phyloP scores from a whole-genome alignment of 2,797 vertebrate species.

The Iguana delicatissima region DNA sequence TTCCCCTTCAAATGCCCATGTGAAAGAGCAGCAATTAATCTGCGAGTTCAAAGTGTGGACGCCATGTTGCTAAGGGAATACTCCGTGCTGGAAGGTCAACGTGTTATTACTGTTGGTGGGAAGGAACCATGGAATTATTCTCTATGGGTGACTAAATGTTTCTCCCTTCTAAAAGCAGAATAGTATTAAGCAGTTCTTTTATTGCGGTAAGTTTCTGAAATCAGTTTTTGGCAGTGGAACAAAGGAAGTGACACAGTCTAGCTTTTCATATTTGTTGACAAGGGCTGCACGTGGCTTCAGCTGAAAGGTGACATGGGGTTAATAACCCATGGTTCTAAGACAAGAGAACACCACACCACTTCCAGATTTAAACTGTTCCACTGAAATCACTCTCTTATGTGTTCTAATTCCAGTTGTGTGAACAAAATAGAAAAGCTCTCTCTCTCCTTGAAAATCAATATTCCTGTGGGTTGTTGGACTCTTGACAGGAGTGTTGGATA shows the following conservation, averaged over 20 bases:
- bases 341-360: not conserved
- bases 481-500: not conserved
- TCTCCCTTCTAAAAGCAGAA: not conserved
- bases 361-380: not conserved
- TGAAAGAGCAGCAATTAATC: constrained; percentile 46
- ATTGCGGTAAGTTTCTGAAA: constrained; percentile 1
- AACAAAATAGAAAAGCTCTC: not conserved
- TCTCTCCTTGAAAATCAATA: not conserved
- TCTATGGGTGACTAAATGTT: not conserved
- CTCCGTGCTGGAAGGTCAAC: constrained; percentile 7
- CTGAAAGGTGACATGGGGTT: not conserved
- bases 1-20: constrained; percentile 40
- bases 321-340: not conserved
- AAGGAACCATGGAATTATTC: constrained; percentile 1
- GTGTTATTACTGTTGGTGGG: not conserved
- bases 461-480: not conserved
- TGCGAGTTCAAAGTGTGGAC: constrained; percentile 38
- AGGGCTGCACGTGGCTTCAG: not conserved
- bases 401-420: not conserved
- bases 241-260: not conserved
- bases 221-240: not conserved
- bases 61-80: constrained; percentile 20
- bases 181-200: not conserved
- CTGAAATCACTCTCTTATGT: not conserved
- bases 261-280: not conserved